A percentile compares a stretch with the other conserved stretches of the same genome.
Evolutionary conservation across 2,888 invertebrate genomes (phyloP).

Genomic region (Xestia rhomboidea): DNA sequence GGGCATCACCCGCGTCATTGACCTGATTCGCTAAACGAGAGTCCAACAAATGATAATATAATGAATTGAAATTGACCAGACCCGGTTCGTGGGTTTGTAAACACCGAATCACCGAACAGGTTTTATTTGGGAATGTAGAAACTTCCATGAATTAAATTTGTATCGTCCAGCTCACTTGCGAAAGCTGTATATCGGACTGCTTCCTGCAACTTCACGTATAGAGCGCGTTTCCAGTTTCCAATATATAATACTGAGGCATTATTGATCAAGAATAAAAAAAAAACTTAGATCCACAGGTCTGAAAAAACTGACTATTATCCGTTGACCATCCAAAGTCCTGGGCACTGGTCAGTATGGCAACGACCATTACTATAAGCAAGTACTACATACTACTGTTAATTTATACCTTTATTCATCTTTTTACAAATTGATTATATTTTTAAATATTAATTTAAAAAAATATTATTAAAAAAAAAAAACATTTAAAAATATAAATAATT

Average conservation of each 20-base stretch:
- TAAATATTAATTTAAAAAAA: too few relatives aligned
- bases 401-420: background rate
- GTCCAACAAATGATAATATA: conserved; percentile 19
- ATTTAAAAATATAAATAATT: too few relatives aligned
- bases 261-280: background rate
- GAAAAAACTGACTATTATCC: background rate
- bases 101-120: background rate
- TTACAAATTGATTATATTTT: too few relatives aligned
- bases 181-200: background rate
- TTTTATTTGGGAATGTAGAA: background rate
- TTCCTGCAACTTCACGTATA: background rate
- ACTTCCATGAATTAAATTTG: background rate
- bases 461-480: too few relatives aligned
- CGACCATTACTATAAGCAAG: background rate
- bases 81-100: background rate
- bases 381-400: conserved; percentile 7
- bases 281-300: background rate
- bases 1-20: conserved; percentile 33
- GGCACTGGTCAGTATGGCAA: background rate
- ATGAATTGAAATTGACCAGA: conserved; percentile 28
- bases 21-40: conserved; percentile 34
- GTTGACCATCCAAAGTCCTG: background rate
- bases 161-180: background rate
- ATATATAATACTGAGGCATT: background rate
- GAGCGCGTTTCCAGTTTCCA: background rate